Base-by-base conservation (phyloP, 2,888 invertebrate genomes). In the Graphium colonna region DNA sequence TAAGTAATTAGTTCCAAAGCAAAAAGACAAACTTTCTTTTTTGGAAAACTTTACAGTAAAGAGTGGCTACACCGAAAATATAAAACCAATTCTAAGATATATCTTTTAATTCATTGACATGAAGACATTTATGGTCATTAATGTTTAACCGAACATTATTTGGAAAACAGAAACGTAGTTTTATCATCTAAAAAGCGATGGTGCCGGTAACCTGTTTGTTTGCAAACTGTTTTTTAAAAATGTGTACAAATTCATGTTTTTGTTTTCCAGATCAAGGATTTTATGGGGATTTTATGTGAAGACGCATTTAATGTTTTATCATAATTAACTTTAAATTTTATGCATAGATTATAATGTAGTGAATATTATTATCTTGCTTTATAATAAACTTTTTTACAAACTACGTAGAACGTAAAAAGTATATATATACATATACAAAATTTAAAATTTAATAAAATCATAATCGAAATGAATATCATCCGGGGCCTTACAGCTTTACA, bases 251-350 rank as follows among this genome's bases (percentile, higher is more conserved):
- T 43, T 31, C 43, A 38, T 17, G 18, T 18, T 31, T 45, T 18
- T 31, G 10, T 36, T 17, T 21, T 38, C 12, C 9, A 18, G 9
- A 53, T 39, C 48, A n/a, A 39, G 39, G 26, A 48, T 36, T 39
- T 36, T 21, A 16, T 36, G 41, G 15, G 33, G 18, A 40, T 21
- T 28, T 33, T 13, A 21, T 43, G 10, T 48, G 38, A 48, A 43
- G 12, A 38, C 43, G 43, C 53, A 53, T 53, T 53, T 49, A 53
- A 39, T 48, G 31, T 49, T 44, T 48, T 52, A n/a, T 18, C 12
- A 17, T 48, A 15, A 13, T 28, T 3, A 36, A 41, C 41, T 17
- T 33, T 15, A 16, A 15, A 13, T 15, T 40, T 16, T 48, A 26
- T 26, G 12, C 15, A 5, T 40, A 13, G 41, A 16, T 16, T 2